Evolutionary conservation across 2,888 invertebrate species (phyloP).

Genomic region (Hoplodrina ambigua): DNA sequence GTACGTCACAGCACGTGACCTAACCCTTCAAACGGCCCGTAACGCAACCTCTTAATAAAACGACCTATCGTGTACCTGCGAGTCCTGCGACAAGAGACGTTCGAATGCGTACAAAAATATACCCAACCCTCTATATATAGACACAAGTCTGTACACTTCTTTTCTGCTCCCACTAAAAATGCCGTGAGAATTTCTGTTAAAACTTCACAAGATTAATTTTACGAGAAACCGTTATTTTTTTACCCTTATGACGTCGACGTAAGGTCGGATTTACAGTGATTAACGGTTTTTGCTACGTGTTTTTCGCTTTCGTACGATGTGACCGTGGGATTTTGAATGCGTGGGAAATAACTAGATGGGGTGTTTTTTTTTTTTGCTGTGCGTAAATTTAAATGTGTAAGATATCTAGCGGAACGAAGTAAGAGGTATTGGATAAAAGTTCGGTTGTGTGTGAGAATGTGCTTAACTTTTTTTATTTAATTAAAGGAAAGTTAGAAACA

Average conservation of each 20-base stretch:
- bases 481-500: neutral
- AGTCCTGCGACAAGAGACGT: conserved; percentile 29
- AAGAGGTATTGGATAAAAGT: conserved; percentile 4
- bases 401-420: conserved; percentile 38
- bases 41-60: conserved; percentile 34
- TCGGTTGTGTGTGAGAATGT: conserved; percentile 1
- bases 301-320: conserved; percentile 62
- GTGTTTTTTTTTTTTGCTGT: conserved; percentile 58
- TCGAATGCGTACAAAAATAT: conserved; percentile 47
- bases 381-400: conserved; percentile 54
- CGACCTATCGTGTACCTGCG: conserved; percentile 6
- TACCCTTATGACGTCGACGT: rapidly evolving
- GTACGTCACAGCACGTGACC: conserved; percentile 30
- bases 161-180: conserved; percentile 60
- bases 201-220: conserved; percentile 34
- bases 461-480: neutral
- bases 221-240: neutral
- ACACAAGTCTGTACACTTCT: conserved; percentile 32
- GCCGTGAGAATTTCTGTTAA: conserved; percentile 66
- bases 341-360: conserved; percentile 66
- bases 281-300: conserved; percentile 15
- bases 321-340: conserved; percentile 65
- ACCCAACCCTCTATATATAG: conserved; percentile 43
- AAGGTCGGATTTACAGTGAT: conserved; percentile 33
- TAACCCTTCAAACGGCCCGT: conserved; percentile 9